A percentile compares a stretch with the other conserved stretches of the same genome.
Conservation (phyloP, 2,888 invertebrate genomes). For the Hecatera dysodea region DNA sequence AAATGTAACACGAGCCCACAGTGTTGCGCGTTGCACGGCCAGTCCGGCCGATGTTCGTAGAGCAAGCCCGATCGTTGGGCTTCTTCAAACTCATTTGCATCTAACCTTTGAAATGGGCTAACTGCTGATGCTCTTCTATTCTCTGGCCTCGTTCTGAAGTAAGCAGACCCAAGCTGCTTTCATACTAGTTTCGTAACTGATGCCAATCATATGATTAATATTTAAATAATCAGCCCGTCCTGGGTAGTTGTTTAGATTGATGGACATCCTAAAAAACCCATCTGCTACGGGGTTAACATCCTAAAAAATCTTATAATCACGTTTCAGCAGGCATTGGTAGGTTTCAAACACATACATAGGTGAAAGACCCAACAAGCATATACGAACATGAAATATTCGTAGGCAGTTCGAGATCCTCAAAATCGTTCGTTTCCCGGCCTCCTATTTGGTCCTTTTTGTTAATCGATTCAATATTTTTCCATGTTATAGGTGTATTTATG, state of each 20-base stretch:
- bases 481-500: slow-evolving; percentile 61
- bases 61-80: slow-evolving; percentile 19
- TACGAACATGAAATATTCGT: slow-evolving; percentile 36
- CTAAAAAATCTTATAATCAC: not conserved
- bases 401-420: slow-evolving; percentile 43
- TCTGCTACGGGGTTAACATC: not conserved
- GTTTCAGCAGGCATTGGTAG: slow-evolving; percentile 2
- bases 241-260: not conserved
- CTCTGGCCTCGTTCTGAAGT: slow-evolving; percentile 2
- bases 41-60: slow-evolving; percentile 22
- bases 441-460: slow-evolving; percentile 57
- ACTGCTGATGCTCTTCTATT: not conserved
- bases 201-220: not conserved
- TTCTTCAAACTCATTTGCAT: slow-evolving; percentile 52
- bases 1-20: slow-evolving; percentile 61
- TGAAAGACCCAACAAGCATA: slow-evolving; percentile 21
- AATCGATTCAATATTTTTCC: slow-evolving; percentile 64
- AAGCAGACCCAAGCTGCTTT: not conserved
- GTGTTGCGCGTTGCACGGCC: slow-evolving; percentile 44
- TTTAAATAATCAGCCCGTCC: not conserved
- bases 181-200: not conserved
- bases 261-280: not conserved
- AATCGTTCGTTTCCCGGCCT: slow-evolving; percentile 37
- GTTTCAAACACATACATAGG: slow-evolving; percentile 16
- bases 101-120: slow-evolving; percentile 20